A percentile compares a stretch with the other conserved stretches of the same genome.
Evolutionary conservation across 2,888 invertebrate genomes (phyloP).

Genomic region (Ephialtes manifestator): DNA sequence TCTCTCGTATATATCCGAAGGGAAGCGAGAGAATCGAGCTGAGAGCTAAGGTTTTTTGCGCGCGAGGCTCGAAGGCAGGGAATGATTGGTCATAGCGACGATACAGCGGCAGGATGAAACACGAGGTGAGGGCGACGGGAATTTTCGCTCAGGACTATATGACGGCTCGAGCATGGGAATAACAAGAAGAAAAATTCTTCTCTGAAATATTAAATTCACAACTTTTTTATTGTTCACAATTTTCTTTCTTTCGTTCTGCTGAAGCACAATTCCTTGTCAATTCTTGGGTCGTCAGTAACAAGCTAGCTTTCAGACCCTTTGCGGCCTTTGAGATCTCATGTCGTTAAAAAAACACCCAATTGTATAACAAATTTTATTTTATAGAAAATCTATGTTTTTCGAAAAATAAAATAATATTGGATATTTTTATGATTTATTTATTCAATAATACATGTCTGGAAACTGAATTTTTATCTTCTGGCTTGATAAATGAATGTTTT

Average conservation of each 20-base stretch:
- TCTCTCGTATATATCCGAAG: slow-evolving; percentile 58
- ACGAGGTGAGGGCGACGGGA: slow-evolving; percentile 27
- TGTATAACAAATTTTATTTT: too few relatives aligned
- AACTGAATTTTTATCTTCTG: not conserved
- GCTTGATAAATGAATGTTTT: not conserved
- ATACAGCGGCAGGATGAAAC: slow-evolving; percentile 45
- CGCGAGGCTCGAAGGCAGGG: slow-evolving; percentile 43
- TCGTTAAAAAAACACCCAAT: not conserved
- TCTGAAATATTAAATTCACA: slow-evolving; percentile 52
- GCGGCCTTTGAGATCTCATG: not conserved
- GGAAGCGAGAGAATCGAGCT: slow-evolving; percentile 61
- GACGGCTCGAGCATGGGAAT: not conserved
- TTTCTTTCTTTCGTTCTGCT: slow-evolving; percentile 11
- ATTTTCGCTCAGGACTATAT: slow-evolving; percentile 20
- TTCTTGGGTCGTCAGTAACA: slow-evolving; percentile 10
- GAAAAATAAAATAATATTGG: too few relatives aligned
- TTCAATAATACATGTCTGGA: too few relatives aligned
- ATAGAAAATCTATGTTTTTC: too few relatives aligned
- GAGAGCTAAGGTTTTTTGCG: slow-evolving; percentile 54
- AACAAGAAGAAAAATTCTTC: slow-evolving; percentile 29
- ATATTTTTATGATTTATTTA: too few relatives aligned
- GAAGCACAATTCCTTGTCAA: slow-evolving; percentile 21
- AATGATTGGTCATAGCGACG: slow-evolving; percentile 23
- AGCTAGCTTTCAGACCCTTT: not conserved
- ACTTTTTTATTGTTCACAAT: slow-evolving; percentile 20